Conservation (phyloP, 2,888 invertebrate genomes). For the Pheosia gnoma region DNA sequence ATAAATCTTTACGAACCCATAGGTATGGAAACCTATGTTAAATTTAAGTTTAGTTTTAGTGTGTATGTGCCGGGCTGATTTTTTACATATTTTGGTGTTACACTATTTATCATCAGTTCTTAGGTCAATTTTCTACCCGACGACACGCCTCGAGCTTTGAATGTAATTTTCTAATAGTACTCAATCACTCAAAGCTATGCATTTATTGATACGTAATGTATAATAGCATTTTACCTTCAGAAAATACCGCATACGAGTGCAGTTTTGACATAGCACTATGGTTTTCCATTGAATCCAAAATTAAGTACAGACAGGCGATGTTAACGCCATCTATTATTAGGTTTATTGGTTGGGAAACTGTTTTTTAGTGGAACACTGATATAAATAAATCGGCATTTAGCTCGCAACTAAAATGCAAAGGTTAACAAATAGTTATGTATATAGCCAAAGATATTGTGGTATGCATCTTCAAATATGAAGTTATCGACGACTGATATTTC, state of each 20-base stretch:
- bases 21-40: not conserved
- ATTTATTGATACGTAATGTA: not conserved
- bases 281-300: not conserved
- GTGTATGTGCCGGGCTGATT: not conserved
- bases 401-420: not conserved
- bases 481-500: constrained; percentile 5
- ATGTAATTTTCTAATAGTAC: not conserved
- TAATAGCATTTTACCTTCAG: not conserved
- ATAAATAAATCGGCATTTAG: no score
- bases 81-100: not conserved
- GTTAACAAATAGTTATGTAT: not conserved
- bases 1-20: no score
- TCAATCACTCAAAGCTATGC: not conserved
- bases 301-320: not conserved
- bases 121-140: not conserved
- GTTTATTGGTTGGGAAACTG: no score
- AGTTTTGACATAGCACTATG: not conserved
- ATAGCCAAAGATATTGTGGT: constrained; percentile 1
- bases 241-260: not conserved
- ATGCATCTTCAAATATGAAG: not conserved
- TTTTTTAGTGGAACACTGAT: no score
- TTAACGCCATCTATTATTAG: not conserved
- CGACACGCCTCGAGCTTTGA: not conserved
- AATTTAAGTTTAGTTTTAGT: not conserved
- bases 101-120: not conserved